phyloP scores from a whole-genome alignment of 2,888 invertebrate species.

The Cryptocheilus praepositus region DNA sequence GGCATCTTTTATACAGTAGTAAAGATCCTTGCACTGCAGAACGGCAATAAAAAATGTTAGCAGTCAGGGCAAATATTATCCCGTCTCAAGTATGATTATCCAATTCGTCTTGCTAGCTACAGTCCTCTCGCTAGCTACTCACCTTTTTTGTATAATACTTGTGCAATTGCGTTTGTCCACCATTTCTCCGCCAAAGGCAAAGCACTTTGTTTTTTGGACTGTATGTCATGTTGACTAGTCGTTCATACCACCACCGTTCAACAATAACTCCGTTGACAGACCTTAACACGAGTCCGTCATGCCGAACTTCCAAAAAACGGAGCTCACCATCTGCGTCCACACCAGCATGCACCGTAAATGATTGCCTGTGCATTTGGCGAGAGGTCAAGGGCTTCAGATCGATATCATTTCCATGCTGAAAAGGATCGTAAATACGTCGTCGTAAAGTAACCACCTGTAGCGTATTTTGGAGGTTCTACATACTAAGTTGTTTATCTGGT shows the following conservation, averaged over 20 bases:
- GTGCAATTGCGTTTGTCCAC: conserved; percentile 95
- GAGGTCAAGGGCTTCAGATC: conserved; percentile 97
- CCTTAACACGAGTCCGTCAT: conserved; percentile 93
- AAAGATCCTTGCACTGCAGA: conserved; percentile 95
- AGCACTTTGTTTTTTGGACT: conserved; percentile 98
- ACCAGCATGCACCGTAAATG: conserved; percentile 98
- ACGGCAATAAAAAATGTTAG: too few species aligned
- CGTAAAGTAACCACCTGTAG: too few species aligned
- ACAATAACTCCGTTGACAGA: conserved; percentile 91
- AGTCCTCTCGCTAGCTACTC: conserved; percentile 27
- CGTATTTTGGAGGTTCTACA: conserved; percentile 66
- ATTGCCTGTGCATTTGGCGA: conserved; percentile 95
- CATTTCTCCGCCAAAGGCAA: conserved; percentile 97
- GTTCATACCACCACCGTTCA: conserved; percentile 99
- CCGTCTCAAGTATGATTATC: too few species aligned
- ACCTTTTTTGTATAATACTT: conserved; percentile 99
- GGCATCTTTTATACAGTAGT: conserved; percentile 98
- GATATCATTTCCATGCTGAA: conserved; percentile 97
- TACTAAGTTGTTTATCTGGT: conserved; percentile 95
- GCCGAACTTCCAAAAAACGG: conserved; percentile 94
- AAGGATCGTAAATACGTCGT: conserved; percentile 15
- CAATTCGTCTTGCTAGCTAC: conserved; percentile 8
- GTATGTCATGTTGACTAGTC: conserved; percentile 99
- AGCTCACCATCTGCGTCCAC: conserved; percentile 93
- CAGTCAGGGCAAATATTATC: too few species aligned